Percentiles rank a stretch among this genome's conserved stretches.
Conservation (phyloP, 2,113 vertebrate genomes). For the Bufo gargarizans region DNA sequence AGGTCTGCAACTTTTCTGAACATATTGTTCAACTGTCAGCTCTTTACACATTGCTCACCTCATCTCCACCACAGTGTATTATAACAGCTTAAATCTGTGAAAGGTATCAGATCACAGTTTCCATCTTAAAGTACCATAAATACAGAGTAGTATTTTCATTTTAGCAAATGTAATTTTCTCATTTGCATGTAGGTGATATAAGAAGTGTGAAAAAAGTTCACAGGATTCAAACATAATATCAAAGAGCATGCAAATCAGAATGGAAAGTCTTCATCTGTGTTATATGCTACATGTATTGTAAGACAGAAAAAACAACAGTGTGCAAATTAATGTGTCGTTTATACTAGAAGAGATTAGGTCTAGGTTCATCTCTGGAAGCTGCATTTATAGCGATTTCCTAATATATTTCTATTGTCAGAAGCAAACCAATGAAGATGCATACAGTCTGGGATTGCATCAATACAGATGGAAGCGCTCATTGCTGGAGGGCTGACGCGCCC, state of each 20-base stretch:
- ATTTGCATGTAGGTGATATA: not conserved
- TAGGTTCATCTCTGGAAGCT: too few species aligned
- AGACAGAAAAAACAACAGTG: not conserved
- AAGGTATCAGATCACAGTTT: constrained; percentile 1
- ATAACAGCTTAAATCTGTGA: constrained; percentile 36
- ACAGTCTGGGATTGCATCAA: too few species aligned
- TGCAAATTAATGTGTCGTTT: too few species aligned
- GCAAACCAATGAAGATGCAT: too few species aligned
- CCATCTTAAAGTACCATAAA: not conserved
- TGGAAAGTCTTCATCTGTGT: not conserved
- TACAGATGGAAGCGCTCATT: too few species aligned
- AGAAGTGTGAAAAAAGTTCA: not conserved
- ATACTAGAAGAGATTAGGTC: too few species aligned
- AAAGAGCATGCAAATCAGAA: not conserved
- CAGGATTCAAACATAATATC: not conserved
- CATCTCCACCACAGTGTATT: constrained; percentile 22
- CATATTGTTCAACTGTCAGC: not conserved
- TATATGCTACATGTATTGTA: not conserved
- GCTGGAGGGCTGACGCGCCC: too few species aligned
- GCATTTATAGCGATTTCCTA: too few species aligned
- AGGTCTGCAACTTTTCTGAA: constrained; percentile 4
- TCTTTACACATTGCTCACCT: constrained; percentile 23
- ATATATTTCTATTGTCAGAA: too few species aligned
- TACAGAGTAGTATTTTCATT: not conserved
- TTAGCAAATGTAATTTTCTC: not conserved